phyloP scores from a whole-genome alignment of 2,797 vertebrate species.

The Lates japonicus region DNA sequence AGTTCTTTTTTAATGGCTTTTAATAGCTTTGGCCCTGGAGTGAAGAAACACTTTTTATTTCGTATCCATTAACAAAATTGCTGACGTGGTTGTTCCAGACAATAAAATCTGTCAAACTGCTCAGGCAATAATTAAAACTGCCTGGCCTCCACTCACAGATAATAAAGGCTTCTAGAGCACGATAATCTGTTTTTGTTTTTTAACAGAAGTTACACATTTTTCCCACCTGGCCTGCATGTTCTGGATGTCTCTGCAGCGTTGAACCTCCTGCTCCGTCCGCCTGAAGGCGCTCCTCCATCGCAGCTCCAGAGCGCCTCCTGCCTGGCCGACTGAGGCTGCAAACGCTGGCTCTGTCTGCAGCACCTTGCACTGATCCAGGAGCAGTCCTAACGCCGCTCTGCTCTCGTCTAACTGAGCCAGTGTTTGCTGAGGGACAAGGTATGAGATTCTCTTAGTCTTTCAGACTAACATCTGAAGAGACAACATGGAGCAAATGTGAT shows the following conservation, averaged over 20 bases:
- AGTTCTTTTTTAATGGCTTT: neutral
- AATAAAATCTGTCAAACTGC: slow-evolving; percentile 6
- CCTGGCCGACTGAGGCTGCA: slow-evolving; percentile 75
- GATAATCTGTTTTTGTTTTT: neutral
- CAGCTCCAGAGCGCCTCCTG: slow-evolving; percentile 87
- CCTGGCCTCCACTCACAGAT: neutral
- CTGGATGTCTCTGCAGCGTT: slow-evolving; percentile 82
- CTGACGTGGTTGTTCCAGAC: slow-evolving; percentile 6
- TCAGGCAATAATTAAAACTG: slow-evolving; percentile 21
- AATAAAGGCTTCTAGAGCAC: neutral
- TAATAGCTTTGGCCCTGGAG: neutral
- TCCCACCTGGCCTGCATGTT: slow-evolving; percentile 85
- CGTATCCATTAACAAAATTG: neutral
- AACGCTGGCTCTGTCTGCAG: slow-evolving; percentile 69
- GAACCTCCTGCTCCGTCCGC: slow-evolving; percentile 86
- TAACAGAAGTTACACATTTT: neutral
- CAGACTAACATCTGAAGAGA: neutral
- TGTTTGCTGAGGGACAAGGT: slow-evolving; percentile 81
- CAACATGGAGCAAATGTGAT: neutral
- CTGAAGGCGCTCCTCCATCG: slow-evolving; percentile 87
- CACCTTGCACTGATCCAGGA: slow-evolving; percentile 84
- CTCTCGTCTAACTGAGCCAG: slow-evolving; percentile 86
- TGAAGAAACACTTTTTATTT: slow-evolving; percentile 5
- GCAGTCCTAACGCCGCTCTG: slow-evolving; percentile 83
- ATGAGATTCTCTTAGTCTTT: neutral